A percentile compares a stretch with the other conserved stretches of the same genome.
Conservation (phyloP, 2,113 vertebrate species). For the Sinocyclocheilus grahami region DNA sequence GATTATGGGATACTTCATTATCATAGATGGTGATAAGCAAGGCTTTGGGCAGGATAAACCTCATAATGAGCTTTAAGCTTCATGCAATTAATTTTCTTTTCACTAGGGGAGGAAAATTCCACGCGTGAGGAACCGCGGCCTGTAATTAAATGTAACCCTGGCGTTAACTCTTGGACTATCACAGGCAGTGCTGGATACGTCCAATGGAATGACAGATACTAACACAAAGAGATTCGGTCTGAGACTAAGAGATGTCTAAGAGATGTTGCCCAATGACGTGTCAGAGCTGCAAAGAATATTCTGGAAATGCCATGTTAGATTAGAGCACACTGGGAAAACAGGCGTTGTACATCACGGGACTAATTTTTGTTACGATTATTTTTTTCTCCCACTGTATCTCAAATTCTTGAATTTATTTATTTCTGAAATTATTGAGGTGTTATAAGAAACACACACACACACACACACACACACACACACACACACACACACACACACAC, state of each 20-base stretch:
- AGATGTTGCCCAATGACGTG: conserved; percentile 44
- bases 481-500: no score
- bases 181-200: conserved; percentile 16
- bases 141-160: conserved; percentile 39
- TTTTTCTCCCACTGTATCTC: no score
- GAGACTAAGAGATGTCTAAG: not conserved
- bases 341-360: not conserved
- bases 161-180: conserved; percentile 27
- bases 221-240: conserved; percentile 12
- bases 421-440: no score
- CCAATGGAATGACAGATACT: not conserved
- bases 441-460: no score
- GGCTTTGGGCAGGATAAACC: conserved; percentile 44
- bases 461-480: no score
- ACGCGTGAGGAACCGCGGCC: not conserved
- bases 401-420: no score
- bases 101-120: not conserved
- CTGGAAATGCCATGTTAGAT: conserved; percentile 71
- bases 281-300: conserved; percentile 57
- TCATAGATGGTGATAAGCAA: conserved; percentile 36
- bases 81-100: conserved; percentile 40
- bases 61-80: conserved; percentile 40
- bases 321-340: conserved; percentile 41
- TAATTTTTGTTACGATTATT: no score
- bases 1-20: conserved; percentile 44